These are phyloP conservation scores for Drosophila koepferae DNA, from an alignment of 2,888 invertebrate genomes.

Conservation along the genomic window DNA sequence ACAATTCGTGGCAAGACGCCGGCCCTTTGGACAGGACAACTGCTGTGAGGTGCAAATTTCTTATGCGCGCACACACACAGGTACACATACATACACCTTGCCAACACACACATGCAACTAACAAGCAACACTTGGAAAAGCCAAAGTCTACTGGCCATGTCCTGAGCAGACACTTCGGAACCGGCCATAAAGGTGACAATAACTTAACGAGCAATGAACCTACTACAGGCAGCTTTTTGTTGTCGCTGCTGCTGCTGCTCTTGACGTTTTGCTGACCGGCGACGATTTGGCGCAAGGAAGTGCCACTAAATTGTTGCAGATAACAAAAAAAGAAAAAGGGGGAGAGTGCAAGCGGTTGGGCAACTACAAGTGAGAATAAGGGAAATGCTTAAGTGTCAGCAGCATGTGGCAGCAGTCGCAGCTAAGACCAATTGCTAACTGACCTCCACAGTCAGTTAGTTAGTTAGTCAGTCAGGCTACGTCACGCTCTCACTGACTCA, in stretches of 20 bases:
- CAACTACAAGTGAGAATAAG: slow-evolving; percentile 22
- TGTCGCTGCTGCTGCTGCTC: slow-evolving; percentile 34
- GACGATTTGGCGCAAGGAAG: slow-evolving; percentile 71
- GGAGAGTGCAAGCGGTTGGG: not conserved
- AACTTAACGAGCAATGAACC: slow-evolving; percentile 84
- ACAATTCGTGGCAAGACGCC: slow-evolving; percentile 22
- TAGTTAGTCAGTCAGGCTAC: not conserved
- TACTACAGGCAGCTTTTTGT: slow-evolving; percentile 47
- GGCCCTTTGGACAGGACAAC: slow-evolving; percentile 42
- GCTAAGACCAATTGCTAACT: slow-evolving; percentile 32
- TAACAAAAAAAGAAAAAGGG: slow-evolving; percentile 41
- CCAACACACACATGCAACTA: slow-evolving; percentile 26
- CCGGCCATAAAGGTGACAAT: slow-evolving; percentile 81
- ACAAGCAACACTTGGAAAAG: slow-evolving; percentile 67
- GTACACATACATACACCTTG: slow-evolving; percentile 4
- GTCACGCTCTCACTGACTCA: not conserved
- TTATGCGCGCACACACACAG: slow-evolving; percentile 41
- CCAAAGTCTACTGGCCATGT: slow-evolving; percentile 75
- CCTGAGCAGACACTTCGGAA: slow-evolving; percentile 66
- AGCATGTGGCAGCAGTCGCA: slow-evolving; percentile 62
- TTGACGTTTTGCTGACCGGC: slow-evolving; percentile 68
- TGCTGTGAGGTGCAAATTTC: slow-evolving; percentile 65
- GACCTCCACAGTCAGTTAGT: slow-evolving; percentile 23
- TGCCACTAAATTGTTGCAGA: slow-evolving; percentile 80
- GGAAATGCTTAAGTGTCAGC: slow-evolving; percentile 42